A percentile compares a stretch with the other conserved stretches of the same genome.
These are phyloP conservation scores for Morpho helenor DNA, from an alignment of 2,888 invertebrate species.

Conservation along the genomic window DNA sequence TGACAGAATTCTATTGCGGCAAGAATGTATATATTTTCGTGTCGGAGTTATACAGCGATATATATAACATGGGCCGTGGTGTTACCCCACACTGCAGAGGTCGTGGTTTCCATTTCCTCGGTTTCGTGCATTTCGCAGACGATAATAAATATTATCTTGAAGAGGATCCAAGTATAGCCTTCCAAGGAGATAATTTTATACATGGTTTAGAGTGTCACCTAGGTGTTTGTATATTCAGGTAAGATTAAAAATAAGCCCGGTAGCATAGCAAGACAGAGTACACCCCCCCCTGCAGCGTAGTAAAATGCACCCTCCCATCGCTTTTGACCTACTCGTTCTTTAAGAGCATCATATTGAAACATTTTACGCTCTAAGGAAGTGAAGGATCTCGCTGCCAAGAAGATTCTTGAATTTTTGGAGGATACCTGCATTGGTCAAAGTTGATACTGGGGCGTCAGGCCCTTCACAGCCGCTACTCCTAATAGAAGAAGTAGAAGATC, in stretches of 20 bases:
- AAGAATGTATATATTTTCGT: slow-evolving; percentile 65
- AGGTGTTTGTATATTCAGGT: slow-evolving; percentile 65
- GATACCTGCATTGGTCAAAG: no score
- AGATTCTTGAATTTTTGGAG: no score
- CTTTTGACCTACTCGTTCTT: no score
- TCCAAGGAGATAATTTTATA: slow-evolving; percentile 62
- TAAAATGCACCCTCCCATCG: no score
- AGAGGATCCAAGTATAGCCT: slow-evolving; percentile 60
- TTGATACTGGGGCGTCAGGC: no score
- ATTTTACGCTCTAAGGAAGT: no score
- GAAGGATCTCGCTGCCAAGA: no score
- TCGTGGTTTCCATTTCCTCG: slow-evolving; percentile 60
- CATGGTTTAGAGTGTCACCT: slow-evolving; percentile 67
- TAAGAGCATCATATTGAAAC: no score
- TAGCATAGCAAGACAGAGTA: no score
- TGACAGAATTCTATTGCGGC: slow-evolving; percentile 64
- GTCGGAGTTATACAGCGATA: slow-evolving; percentile 66
- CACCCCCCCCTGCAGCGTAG: no score
- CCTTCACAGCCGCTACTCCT: no score
- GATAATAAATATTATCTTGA: slow-evolving; percentile 58
- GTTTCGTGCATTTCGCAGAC: slow-evolving; percentile 63
- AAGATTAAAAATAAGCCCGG: neutral
- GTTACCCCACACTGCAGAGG: slow-evolving; percentile 57
- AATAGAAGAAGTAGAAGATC: no score
- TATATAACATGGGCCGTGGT: slow-evolving; percentile 62